Percentiles rank a stretch among this genome's conserved stretches.
These are phyloP conservation scores for Gymnocypris eckloni DNA, from an alignment of 2,797 vertebrate species.

Conservation along the genomic window DNA sequence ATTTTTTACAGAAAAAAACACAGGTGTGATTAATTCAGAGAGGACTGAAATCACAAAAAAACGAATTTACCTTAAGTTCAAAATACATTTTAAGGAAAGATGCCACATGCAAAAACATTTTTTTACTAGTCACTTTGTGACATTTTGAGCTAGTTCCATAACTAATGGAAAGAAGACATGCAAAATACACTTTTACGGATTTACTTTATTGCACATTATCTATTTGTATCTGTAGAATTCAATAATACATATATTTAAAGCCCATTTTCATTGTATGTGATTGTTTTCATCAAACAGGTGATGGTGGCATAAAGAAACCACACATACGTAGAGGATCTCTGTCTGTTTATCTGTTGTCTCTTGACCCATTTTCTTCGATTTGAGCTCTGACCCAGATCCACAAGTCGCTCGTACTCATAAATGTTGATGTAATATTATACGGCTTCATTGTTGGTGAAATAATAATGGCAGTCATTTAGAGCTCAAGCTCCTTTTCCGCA, in stretches of 20 bases:
- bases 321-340: not conserved
- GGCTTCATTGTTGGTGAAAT: constrained; percentile 47
- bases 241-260: not conserved
- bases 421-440: constrained; percentile 39
- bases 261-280: not conserved
- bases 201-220: not conserved
- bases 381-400: constrained; percentile 49
- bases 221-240: not conserved
- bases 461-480: constrained; percentile 48
- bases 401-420: constrained; percentile 51
- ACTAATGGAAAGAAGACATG: not conserved
- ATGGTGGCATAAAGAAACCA: not conserved
- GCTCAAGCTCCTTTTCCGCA: constrained; percentile 6
- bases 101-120: not conserved
- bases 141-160: not conserved
- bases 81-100: not conserved
- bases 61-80: not conserved
- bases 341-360: constrained; percentile 31
- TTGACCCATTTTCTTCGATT: constrained; percentile 50
- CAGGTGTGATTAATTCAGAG: not conserved
- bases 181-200: not conserved
- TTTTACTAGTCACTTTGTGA: not conserved
- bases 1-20: not conserved
- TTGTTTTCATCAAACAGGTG: not conserved
- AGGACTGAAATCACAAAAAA: not conserved